Evolutionary conservation across 2,888 invertebrate species (phyloP), one percentile per base, ranked within the genome.

Genomic region (Hirudinaria manillensis): DNA sequence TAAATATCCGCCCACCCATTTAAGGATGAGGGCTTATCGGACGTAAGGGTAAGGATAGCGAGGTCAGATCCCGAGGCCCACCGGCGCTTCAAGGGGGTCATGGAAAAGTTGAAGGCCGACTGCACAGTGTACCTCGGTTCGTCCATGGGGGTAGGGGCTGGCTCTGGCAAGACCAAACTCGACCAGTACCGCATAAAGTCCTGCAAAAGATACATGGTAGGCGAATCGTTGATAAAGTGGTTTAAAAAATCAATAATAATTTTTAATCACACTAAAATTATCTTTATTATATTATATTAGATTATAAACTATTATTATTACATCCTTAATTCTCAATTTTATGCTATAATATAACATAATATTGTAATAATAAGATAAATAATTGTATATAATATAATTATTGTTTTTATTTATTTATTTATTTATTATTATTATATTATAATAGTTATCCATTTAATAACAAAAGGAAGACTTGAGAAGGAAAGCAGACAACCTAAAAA

Each of bases 121-220:
- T 78, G 77, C 68, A 75, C 71, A 7, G 67, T 76, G 24, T 80
- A 80, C 71, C 75, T 19, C 75, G 76, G n/a, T 72, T 72, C 53
- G 70, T 75, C 24, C 76, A 71, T 66, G 77, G 78, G 24, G 68
- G 55, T 78, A 1, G 79, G 78, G 6, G 76, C 76, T 16, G 78
- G 79, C 3, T 75, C 79, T 19, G 79, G 80, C 27, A 78, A 79
- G 36, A 80, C 80, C 0, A 78, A 80, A 34, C 78, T 80, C 29
- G 80, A 80, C 75, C 79, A 77, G 68, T 70, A 78, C 73, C 66
- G 79, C 24, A 71, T 77, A 56, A 78, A 78, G 38, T 45, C 78
- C 29, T 79, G 79, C 75, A 74, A 77, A 34, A 75, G 70, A 38
- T 71, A 70, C 24, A 71, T 80, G 76, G 80, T 80, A 53, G 71